These are phyloP conservation scores for Sebastes cheni DNA, from an alignment of 2,797 vertebrate genomes.

Conservation along the genomic window DNA sequence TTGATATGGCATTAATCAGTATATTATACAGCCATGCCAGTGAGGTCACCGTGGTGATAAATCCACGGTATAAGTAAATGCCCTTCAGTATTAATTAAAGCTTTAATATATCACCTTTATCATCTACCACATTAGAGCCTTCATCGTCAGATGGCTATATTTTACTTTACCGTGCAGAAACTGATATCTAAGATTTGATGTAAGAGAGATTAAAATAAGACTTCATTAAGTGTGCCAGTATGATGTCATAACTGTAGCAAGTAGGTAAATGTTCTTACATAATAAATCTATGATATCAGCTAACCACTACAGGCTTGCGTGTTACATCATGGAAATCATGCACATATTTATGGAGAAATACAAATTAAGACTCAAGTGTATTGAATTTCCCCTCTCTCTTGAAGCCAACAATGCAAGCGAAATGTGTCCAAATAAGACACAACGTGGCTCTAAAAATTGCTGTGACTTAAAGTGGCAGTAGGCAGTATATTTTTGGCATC, in stretches of 20 bases:
- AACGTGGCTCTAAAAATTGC: conserved; percentile 1
- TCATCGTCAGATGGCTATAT: conserved; percentile 13
- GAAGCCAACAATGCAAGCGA: neutral
- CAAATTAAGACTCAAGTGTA: neutral
- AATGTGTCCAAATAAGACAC: conserved; percentile 17
- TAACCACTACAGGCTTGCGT: neutral
- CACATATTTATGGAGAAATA: conserved; percentile 17
- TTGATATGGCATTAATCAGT: conserved; percentile 29
- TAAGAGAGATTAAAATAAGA: conserved; percentile 27
- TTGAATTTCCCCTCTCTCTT: neutral
- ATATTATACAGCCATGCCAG: conserved; percentile 14
- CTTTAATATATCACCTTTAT: neutral
- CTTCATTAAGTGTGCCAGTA: neutral
- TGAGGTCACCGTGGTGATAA: conserved; percentile 15
- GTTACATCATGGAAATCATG: neutral
- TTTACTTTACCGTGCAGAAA: conserved; percentile 34
- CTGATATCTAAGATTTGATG: conserved; percentile 31
- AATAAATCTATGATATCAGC: conserved; percentile 19
- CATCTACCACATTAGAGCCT: neutral
- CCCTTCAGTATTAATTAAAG: conserved; percentile 8
- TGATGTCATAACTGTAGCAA: conserved; percentile 11
- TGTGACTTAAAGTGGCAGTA: neutral
- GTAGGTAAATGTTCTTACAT: conserved; percentile 15
- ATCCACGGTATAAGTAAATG: conserved; percentile 6
- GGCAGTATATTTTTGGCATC: too few species aligned